Conservation (phyloP, 2,888 invertebrate species). For the Saturnia pavonia region DNA sequence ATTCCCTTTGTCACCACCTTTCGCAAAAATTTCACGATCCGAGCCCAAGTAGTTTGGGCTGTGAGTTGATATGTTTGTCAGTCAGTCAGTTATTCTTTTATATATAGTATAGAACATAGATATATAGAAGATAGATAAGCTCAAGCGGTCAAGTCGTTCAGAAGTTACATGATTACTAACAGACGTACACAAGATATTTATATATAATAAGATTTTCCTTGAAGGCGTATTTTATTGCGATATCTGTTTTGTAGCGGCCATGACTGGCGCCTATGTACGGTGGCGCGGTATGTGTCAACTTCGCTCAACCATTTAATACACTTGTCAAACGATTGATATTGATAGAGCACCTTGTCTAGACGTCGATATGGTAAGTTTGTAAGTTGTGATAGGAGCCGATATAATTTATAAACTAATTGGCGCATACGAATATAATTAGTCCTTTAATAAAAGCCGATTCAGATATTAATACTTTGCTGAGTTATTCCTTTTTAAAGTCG, state of each 20-base stretch:
- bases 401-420: conserved; percentile 52
- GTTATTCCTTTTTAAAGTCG: conserved; percentile 9
- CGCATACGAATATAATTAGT: conserved; percentile 49
- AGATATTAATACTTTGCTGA: conserved; percentile 10
- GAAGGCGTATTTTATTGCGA: background rate
- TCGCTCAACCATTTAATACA: conserved; percentile 43
- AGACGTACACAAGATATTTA: no score
- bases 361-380: conserved; percentile 41
- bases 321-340: conserved; percentile 56
- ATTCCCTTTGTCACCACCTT: no score
- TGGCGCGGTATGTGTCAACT: conserved; percentile 32
- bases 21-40: no score
- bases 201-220: no score
- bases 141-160: no score
- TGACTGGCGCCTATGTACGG: background rate
- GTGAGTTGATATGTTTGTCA: no score
- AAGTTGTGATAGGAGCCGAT: conserved; percentile 43
- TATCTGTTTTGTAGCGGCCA: background rate
- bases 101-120: no score
- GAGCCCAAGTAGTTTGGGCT: no score
- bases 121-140: no score
- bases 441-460: conserved; percentile 41
- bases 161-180: no score
- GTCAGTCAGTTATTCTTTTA: no score
- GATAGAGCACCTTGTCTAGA: conserved; percentile 45